These are phyloP conservation scores for Hydrolagus affinis DNA, from an alignment of 2,113 vertebrate genomes.

Conservation along the genomic window DNA sequence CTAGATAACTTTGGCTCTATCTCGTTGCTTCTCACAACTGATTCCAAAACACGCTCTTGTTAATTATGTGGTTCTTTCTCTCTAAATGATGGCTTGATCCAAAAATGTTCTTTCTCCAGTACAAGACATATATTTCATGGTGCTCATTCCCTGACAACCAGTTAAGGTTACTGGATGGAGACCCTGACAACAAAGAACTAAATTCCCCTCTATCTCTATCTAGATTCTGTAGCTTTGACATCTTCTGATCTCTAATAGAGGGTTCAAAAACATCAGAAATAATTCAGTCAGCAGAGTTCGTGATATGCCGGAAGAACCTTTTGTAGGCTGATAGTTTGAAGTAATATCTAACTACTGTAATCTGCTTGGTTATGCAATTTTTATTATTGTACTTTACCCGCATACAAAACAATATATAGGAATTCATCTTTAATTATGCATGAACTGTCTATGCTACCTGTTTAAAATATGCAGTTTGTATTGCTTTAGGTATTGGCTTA, in stretches of 20 bases:
- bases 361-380: not conserved
- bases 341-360: not conserved
- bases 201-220: not conserved
- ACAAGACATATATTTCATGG: not conserved
- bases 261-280: not conserved
- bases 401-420: not conserved
- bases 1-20: not conserved
- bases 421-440: not conserved
- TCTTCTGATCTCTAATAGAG: not conserved
- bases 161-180: not conserved
- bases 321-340: constrained; percentile 6
- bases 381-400: not conserved
- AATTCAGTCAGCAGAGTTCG: not conserved
- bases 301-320: not conserved
- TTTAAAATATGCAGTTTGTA: not conserved
- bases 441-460: not conserved
- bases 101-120: not conserved
- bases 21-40: not conserved
- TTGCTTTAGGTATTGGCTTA: not conserved
- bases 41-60: not conserved
- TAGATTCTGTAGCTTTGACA: not conserved
- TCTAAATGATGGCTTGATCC: not conserved
- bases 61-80: not conserved
- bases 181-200: not conserved
- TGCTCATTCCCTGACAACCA: not conserved